Percentiles rank a stretch among this genome's conserved stretches.
phyloP scores from a whole-genome alignment of 2,797 vertebrate species.

The Chelmon rostratus region DNA sequence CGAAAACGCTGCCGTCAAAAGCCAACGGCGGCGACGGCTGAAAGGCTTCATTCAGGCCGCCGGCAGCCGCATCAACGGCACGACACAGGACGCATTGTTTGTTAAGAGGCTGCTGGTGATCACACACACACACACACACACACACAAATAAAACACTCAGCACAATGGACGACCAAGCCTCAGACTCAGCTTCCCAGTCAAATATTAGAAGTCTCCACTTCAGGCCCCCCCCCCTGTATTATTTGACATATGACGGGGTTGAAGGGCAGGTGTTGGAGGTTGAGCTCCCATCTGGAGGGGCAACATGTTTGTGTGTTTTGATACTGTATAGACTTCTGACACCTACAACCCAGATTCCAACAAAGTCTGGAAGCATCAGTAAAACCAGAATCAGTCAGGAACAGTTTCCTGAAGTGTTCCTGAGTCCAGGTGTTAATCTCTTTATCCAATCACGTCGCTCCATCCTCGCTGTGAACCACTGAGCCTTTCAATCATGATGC shows the following conservation, averaged over 20 bases:
- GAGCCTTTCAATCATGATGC: too few species aligned
- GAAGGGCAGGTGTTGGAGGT: not conserved
- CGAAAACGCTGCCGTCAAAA: slow-evolving; percentile 20
- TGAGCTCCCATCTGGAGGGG: not conserved
- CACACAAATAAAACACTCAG: not conserved
- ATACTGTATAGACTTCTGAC: not conserved
- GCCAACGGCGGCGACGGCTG: not conserved
- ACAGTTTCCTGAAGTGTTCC: too few species aligned
- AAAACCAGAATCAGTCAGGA: too few species aligned
- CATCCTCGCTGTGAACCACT: too few species aligned
- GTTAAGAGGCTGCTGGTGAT: slow-evolving; percentile 38
- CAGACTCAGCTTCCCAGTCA: slow-evolving; percentile 52
- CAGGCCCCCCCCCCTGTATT: not conserved
- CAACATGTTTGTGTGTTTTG: not conserved
- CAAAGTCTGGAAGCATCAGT: too few species aligned
- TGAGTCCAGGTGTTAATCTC: too few species aligned
- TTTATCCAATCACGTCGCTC: too few species aligned
- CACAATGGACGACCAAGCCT: slow-evolving; percentile 23
- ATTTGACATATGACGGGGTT: slow-evolving; percentile 22
- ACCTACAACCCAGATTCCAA: too few species aligned
- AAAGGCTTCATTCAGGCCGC: slow-evolving; percentile 38
- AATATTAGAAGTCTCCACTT: slow-evolving; percentile 18
- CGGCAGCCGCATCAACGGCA: slow-evolving; percentile 12
- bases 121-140: slow-evolving; percentile 28
- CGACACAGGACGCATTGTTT: slow-evolving; percentile 45